A percentile compares a stretch with the other conserved stretches of the same genome.
phyloP scores from a whole-genome alignment of 2,113 vertebrate genomes.

The Tetraodon nigroviridis region DNA sequence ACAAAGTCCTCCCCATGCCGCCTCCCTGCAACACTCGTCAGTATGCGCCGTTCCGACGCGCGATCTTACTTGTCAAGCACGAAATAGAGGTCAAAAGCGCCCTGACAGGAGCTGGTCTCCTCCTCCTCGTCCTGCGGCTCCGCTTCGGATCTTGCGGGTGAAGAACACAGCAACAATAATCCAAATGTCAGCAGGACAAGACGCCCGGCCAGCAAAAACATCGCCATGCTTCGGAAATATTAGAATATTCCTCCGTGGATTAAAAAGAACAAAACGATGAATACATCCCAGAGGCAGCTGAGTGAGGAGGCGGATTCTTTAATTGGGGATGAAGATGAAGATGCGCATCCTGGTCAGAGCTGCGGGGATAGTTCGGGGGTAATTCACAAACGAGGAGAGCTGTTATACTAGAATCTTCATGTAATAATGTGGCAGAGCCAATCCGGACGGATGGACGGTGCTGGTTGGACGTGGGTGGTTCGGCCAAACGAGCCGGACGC shows the following conservation, averaged over 20 bases:
- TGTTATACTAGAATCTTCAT: not conserved
- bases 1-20: too few species aligned
- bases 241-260: slow-evolving; percentile 29
- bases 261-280: slow-evolving; percentile 3
- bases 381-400: not conserved
- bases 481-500: slow-evolving; percentile 4
- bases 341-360: not conserved
- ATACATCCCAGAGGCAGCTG: slow-evolving; percentile 46
- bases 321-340: not conserved
- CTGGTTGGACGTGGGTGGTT: slow-evolving; percentile 8
- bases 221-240: slow-evolving; percentile 62
- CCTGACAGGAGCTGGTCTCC: slow-evolving; percentile 81
- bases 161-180: slow-evolving; percentile 61
- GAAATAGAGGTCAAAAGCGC: slow-evolving; percentile 90
- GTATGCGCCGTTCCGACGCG: not conserved
- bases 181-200: slow-evolving; percentile 60
- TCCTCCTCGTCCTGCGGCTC: slow-evolving; percentile 53
- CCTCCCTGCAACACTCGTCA: too few species aligned
- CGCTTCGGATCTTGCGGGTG: slow-evolving; percentile 52
- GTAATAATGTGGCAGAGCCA: not conserved
- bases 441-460: not conserved
- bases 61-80: slow-evolving; percentile 89
- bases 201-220: slow-evolving; percentile 41
- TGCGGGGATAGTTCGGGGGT: too few species aligned
- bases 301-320: slow-evolving; percentile 2